Conservation (phyloP, 1,140 invertebrate species). For the Trichoplusia ni region DNA sequence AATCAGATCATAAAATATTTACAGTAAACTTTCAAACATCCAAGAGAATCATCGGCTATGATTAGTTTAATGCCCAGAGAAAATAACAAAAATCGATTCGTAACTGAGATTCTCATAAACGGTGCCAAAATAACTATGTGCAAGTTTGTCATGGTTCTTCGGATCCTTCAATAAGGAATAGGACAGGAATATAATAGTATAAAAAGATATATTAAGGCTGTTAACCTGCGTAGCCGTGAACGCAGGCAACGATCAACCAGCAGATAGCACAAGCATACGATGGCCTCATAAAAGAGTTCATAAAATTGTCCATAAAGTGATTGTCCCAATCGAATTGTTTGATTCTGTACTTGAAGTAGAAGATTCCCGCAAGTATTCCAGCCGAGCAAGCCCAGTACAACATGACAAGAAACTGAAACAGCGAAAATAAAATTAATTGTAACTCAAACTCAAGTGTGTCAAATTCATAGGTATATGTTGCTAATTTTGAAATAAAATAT, state of each 20-base stretch:
- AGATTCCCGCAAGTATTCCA: slow-evolving; percentile 30
- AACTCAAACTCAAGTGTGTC: no score
- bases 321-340: slow-evolving; percentile 54
- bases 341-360: slow-evolving; percentile 44
- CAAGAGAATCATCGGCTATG: no score
- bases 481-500: no score
- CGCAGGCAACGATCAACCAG: slow-evolving; percentile 53
- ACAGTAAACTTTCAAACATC: no score
- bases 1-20: no score
- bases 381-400: slow-evolving; percentile 38
- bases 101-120: no score
- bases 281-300: slow-evolving; percentile 82
- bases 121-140: no score
- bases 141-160: no score
- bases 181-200: neutral
- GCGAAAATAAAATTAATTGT: neutral
- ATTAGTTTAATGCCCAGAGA: no score
- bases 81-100: no score
- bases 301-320: slow-evolving; percentile 47
- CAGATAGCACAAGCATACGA: slow-evolving; percentile 44
- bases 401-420: slow-evolving; percentile 45
- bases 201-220: slow-evolving; percentile 40
- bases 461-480: no score
- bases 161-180: no score
- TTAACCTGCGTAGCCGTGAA: slow-evolving; percentile 51